A percentile compares a stretch with the other conserved stretches of the same genome.
These are phyloP conservation scores for Eunapius fragilis DNA, from an alignment of 37 sponge, comb jelly and placozoan genomes.

Conservation along the genomic window DNA sequence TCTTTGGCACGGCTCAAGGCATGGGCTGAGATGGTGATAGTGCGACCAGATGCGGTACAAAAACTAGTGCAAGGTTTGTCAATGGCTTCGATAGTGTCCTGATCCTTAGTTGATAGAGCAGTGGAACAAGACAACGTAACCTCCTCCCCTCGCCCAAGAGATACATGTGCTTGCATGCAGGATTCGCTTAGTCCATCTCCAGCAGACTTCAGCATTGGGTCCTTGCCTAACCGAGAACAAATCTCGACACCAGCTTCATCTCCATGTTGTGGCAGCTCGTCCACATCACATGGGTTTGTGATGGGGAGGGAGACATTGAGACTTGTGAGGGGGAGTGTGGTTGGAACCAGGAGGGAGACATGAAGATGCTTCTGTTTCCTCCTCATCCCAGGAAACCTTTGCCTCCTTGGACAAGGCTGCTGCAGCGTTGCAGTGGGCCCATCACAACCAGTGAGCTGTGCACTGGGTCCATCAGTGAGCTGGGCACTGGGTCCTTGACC, in stretches of 20 bases:
- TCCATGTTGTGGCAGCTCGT: background rate
- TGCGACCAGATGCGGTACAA: slow-evolving; percentile 42
- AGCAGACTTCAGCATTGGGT: too few relatives aligned
- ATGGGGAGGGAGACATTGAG: background rate
- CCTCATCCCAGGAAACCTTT: background rate
- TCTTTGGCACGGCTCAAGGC: slow-evolving; percentile 30
- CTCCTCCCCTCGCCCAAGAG: background rate
- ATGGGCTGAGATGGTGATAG: slow-evolving; percentile 12
- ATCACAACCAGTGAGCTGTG: background rate
- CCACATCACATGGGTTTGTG: background rate
- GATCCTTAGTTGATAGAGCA: background rate
- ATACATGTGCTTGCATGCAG: background rate
- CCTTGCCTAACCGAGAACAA: too few relatives aligned
- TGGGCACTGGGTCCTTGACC: background rate
- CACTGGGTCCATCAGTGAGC: background rate
- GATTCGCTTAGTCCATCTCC: too few relatives aligned
- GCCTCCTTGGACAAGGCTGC: too few relatives aligned
- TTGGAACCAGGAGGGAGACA: background rate
- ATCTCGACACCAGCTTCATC: too few relatives aligned
- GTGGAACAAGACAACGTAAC: background rate
- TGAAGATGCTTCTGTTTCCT: background rate
- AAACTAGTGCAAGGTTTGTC: slow-evolving; percentile 26
- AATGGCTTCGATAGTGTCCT: background rate
- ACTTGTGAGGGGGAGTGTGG: background rate
- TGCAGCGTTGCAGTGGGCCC: background rate